Percentiles rank a stretch among this genome's conserved stretches.
phyloP scores from a whole-genome alignment of 1,140 invertebrate genomes.

The Augochlora pura region DNA sequence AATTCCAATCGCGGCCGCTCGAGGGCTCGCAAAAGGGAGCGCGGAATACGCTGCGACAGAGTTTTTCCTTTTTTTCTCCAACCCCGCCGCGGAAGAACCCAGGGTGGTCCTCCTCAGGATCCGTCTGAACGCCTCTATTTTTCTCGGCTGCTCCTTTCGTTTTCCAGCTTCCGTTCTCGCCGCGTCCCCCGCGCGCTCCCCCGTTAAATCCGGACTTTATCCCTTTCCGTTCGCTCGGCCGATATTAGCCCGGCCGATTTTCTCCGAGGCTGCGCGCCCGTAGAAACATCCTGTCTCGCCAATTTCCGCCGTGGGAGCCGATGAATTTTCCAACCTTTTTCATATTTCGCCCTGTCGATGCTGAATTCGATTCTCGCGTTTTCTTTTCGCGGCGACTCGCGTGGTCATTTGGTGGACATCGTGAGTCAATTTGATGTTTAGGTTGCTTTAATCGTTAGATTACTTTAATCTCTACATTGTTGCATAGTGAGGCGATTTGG shows the following conservation, averaged over 20 bases:
- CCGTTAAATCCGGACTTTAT: constrained; percentile 35
- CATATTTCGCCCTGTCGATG: constrained; percentile 21
- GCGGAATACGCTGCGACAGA: not conserved
- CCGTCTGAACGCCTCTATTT: constrained; percentile 36
- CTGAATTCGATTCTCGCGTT: too few species aligned
- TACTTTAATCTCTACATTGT: too few species aligned
- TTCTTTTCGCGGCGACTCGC: too few species aligned
- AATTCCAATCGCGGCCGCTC: constrained; percentile 7
- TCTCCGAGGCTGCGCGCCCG: constrained; percentile 1
- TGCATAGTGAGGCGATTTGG: too few species aligned
- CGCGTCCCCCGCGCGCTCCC: too few species aligned
- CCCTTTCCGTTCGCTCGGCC: constrained; percentile 16
- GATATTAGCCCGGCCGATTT: constrained; percentile 24
- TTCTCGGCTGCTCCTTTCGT: constrained; percentile 24
- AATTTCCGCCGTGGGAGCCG: constrained; percentile 36
- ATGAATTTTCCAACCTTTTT: constrained; percentile 46
- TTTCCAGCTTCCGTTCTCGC: constrained; percentile 5
- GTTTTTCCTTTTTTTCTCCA: too few species aligned
- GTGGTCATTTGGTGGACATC: too few species aligned
- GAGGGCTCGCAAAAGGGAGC: not conserved
- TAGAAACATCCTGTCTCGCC: constrained; percentile 23
- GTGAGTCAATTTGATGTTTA: too few species aligned
- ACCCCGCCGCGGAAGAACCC: constrained; percentile 33
- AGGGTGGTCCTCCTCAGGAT: constrained; percentile 17
- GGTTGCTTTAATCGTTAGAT: too few species aligned